Base-by-base conservation (phyloP, 2,888 invertebrate species). In the Nomada hirtipes region DNA sequence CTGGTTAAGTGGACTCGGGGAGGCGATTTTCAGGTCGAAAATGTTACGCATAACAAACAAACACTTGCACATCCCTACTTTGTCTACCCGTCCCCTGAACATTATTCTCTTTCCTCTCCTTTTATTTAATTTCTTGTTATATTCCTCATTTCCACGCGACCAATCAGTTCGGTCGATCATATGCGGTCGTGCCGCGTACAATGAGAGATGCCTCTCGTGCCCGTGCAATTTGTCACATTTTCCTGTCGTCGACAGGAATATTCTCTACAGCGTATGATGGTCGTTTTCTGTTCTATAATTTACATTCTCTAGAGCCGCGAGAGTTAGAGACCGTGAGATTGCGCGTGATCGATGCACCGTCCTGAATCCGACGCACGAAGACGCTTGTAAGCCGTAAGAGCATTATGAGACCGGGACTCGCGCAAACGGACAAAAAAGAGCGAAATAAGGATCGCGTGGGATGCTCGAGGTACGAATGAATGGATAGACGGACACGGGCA, bases 361-460 rank as follows among this genome's bases (percentile, higher is more conserved):
- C 59, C 64, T 65, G 71, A 53, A 78, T 70, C 70, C 71, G 59
- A 60, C 69, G 79, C 69, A 76, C 44, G 78, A 75, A 76, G 72
- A 81, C 84, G 88, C 85, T 86, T 86, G 86, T 85, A 86, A 88
- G 85, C 79, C 84, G 82, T 86, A 86, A 89, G 88, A 89, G 84
- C 85, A 89, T 89, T 86, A 89, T 84, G 77, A 80, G 86, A 50
- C 84, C 87, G 85, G 23, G 69, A 65, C 68, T 53, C 71, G 86
- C 68, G 74, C 81, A 72, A 78, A 76, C 75, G 79, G 84, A 78
- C 69, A 80, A 73, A 83, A 85, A 79, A 80, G 79, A 72, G 50
- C 57, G 71, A 72, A 76, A 84, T 82, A 82, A 76, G 83, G 76
- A 84, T 74, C 71, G 86, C 84, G 80, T 84, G 83, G 86, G 84